Conservation (phyloP, 2,888 invertebrate genomes). For the Tetragonula carbonaria region DNA sequence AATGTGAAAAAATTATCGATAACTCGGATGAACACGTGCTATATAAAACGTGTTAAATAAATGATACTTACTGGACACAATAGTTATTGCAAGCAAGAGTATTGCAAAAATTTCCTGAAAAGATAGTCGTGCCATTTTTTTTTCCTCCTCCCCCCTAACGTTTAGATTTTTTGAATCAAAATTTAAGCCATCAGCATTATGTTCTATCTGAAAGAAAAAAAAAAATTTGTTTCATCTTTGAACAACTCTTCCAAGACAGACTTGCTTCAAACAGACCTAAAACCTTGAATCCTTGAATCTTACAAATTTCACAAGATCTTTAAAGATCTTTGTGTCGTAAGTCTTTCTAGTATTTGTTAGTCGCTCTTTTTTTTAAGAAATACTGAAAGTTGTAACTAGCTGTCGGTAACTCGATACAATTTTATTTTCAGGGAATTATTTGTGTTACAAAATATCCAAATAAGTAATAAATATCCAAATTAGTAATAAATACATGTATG, state of each 20-base stretch:
- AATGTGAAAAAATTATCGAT: neutral
- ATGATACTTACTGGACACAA: constrained; percentile 67
- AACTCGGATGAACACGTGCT: neutral
- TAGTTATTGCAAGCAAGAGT: constrained; percentile 61
- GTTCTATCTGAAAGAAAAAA: constrained; percentile 57
- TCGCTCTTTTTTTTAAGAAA: neutral
- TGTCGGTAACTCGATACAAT: neutral
- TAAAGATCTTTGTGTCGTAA: neutral
- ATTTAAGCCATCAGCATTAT: constrained; percentile 67
- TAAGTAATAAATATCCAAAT: neutral
- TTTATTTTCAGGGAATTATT: neutral
- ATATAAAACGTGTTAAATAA: constrained; percentile 1
- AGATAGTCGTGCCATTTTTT: constrained; percentile 67
- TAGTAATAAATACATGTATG: neutral
- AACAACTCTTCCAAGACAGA: neutral
- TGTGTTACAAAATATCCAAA: neutral
- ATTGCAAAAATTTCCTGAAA: constrained; percentile 58
- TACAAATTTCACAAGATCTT: neutral
- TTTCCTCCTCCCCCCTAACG: constrained; percentile 52
- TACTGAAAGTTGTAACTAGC: neutral
- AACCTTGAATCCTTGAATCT: neutral
- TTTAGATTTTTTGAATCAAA: constrained; percentile 41
- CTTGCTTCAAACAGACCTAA: neutral
- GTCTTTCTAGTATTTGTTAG: neutral
- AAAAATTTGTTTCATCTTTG: neutral